Evolutionary conservation across 2,113 vertebrate species (phyloP), one percentile per base, ranked within the genome.

Genomic region (Aegithalos caudatus): DNA sequence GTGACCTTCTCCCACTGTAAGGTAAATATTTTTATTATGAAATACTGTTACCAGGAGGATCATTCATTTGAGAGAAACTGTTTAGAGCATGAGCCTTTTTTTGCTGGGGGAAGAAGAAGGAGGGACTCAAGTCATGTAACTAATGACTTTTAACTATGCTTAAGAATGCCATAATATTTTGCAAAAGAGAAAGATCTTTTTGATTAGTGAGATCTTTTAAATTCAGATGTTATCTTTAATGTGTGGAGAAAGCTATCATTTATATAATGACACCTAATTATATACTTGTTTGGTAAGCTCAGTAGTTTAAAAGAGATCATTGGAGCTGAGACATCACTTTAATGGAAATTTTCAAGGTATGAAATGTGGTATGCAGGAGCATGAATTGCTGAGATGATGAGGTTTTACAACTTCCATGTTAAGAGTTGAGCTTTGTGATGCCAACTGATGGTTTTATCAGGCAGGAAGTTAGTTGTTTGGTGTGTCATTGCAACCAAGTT

Each of bases 1-100:
- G 99, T 99, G 90, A 98, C 97, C 76, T 99, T 99, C 94, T 98
- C 99, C 90, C 99, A 99, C 96, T 99, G 98, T 97, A 99, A 98
- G 98, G 99, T 99, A 96, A 97, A 80, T 74, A 12, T 60, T 79
- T 71, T 64, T 78, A 10, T 60, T 60, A 57, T 21, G 11, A 53
- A 72, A 15, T 8, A 31, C 7, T 17, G 8, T 53, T 87, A 50
- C 33, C 6, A 2, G 20, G 25, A 65, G 16, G 42, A 28, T 37
- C 48, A 16, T 71, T 17, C 5, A 3, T 81, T 72, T 86, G 62
- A 95, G 56, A 54, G 37, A 27, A 92, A 47, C 38, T 54, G 3
- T 79, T 77, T 35, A 44, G 67, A 82, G 22, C n/a, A 24, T 88
- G 53, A 85, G 7, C 42, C 21, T 61, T 73, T 10, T 66, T 94